phyloP scores from a whole-genome alignment of 2,797 vertebrate genomes.

The Novumbra hubbsi region DNA sequence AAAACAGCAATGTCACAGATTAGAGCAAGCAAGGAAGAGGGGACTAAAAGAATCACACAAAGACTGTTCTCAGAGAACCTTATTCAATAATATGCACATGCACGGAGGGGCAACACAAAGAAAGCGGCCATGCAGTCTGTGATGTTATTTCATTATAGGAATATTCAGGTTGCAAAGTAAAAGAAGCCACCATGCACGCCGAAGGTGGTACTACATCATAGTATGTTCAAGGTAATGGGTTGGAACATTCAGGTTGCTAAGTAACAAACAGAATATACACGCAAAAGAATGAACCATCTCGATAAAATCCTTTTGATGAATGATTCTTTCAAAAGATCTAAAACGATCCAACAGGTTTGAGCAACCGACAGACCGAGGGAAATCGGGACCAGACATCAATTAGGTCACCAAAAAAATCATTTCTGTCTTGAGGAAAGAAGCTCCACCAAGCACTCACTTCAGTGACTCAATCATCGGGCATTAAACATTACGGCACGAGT shows the following conservation, averaged over 20 bases:
- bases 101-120: not conserved
- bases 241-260: not conserved
- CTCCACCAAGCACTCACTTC: slow-evolving; percentile 35
- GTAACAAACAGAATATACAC: not conserved
- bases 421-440: slow-evolving; percentile 40
- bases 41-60: not conserved
- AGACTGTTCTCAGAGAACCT: slow-evolving; percentile 5
- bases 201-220: not conserved
- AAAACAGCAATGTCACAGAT: not conserved
- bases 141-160: not conserved
- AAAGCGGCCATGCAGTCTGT: not conserved
- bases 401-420: slow-evolving; percentile 52
- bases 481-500: slow-evolving; percentile 69
- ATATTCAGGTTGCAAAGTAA: not conserved
- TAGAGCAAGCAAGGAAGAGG: not conserved
- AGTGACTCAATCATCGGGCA: slow-evolving; percentile 69
- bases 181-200: not conserved
- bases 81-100: not conserved
- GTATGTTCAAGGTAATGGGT: not conserved
- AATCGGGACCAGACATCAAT: slow-evolving; percentile 43
- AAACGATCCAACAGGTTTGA: slow-evolving; percentile 2
- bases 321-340: slow-evolving; percentile 6
- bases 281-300: not conserved
- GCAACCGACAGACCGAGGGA: slow-evolving; percentile 15
- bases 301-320: not conserved